phyloP scores from a whole-genome alignment of 2,797 vertebrate genomes.

The Myotis vivesi region DNA sequence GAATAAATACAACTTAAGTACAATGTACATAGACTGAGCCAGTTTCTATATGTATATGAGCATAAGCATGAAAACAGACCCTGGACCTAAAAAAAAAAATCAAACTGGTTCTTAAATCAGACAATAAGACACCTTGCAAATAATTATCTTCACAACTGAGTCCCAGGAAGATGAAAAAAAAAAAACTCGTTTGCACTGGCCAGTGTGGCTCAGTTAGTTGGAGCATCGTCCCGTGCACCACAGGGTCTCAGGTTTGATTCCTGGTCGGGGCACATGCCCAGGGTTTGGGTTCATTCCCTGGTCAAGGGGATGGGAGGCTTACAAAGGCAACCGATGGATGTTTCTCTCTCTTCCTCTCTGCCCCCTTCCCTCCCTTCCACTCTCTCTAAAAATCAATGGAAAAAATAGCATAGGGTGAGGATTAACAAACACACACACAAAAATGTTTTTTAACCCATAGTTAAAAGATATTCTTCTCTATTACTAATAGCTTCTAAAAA shows the following conservation, averaged over 20 bases:
- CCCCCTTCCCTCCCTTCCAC: too few species aligned
- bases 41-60: background rate
- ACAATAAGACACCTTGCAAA: slow-evolving; percentile 16
- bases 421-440: too few species aligned
- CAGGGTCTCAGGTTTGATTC: background rate
- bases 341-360: too few species aligned
- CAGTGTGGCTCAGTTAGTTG: background rate
- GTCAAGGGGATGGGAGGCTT: too few species aligned
- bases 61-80: background rate
- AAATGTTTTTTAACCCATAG: background rate
- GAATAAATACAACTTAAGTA: background rate
- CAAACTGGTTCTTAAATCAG: background rate
- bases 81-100: slow-evolving; percentile 8
- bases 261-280: background rate
- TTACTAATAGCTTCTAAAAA: background rate
- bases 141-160: slow-evolving; percentile 2
- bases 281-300: background rate
- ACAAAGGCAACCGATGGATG: too few species aligned
- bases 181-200: background rate
- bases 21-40: slow-evolving; percentile 9
- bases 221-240: background rate
- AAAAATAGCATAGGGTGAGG: too few species aligned
- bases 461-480: background rate
- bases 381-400: too few species aligned
- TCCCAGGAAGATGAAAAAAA: background rate